Base-by-base conservation (phyloP, 2,888 invertebrate species). In the Thalpophila matura region DNA sequence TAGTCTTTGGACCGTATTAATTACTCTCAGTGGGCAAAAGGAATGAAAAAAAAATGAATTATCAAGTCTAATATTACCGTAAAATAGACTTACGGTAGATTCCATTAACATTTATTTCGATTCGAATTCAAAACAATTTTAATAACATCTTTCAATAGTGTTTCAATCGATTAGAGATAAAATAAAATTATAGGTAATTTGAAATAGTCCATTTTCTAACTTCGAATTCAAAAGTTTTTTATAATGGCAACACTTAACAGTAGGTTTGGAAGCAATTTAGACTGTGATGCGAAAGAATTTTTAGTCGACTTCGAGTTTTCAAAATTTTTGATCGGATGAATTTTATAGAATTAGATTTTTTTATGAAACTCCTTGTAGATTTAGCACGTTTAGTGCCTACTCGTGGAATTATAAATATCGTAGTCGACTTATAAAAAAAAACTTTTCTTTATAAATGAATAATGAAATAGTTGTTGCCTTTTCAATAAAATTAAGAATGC, bases 231-330 rank as follows among this genome's bases (percentile, higher is more conserved):
- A 58, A 22, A 24, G 12, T 35, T 59, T 56, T 58, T 46, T 60
- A 55, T 43, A 73, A 29, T 67, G 54, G 78, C 57, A 66, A 67
- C 37, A 73, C 14, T 74, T n/a, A 65, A 35, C 26, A 55, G 55
- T 74, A 77, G 55, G 46, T 62, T 74, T 61, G 49, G 29, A 76
- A 71, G 73, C 45, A 76, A 79, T 79, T 61, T 77, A 66, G 65
- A 66, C 80, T 80, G 77, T 72, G 74, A 77, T 77, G 60, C 45
- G 51, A 69, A 79, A 60, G 62, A 79, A 68, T 72, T 77, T 78
- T 68, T 72, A 80, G 35, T 64, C 76, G 37, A 69, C 40, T 65
- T 62, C 62, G 45, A 47, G 40, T 46, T 63, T 56, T 65, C 64
- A 61, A 67, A 64, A 49, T 70, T 78, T 79, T 79, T 64, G 77